Evolutionary conservation across 1,140 invertebrate species (phyloP).

Genomic region (Drosophila pachea): DNA sequence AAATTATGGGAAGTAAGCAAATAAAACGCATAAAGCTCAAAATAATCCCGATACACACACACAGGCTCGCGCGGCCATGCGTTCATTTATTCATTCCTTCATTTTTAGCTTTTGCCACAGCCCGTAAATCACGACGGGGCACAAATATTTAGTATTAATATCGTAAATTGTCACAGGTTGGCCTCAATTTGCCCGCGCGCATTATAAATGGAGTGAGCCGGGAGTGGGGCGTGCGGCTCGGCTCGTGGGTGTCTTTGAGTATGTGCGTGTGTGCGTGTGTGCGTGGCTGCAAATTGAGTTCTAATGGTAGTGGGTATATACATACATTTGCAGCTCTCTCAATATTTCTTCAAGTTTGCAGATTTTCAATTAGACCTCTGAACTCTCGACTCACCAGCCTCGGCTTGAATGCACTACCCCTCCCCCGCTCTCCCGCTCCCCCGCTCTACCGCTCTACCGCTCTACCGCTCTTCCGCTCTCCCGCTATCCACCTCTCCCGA

Average conservation of each 20-base stretch:
- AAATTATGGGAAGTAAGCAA: conserved; percentile 73
- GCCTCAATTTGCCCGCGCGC: conserved; percentile 69
- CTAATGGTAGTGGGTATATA: conserved; percentile 60
- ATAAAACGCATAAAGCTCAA: conserved; percentile 69
- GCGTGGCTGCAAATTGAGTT: conserved; percentile 68
- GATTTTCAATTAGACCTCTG: conserved; percentile 78
- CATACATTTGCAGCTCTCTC: conserved; percentile 46
- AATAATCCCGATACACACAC: conserved; percentile 53
- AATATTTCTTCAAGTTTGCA: conserved; percentile 74
- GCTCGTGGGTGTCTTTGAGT: conserved; percentile 59
- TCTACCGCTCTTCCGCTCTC: conserved; percentile 11
- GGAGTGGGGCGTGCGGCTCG: background rate
- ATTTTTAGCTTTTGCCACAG: conserved; percentile 15
- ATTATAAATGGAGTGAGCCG: conserved; percentile 54
- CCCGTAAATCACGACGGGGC: conserved; percentile 70
- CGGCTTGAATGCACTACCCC: conserved; percentile 15
- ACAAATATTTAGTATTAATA: conserved; percentile 78
- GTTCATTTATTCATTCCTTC: conserved; percentile 2
- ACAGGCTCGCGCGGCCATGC: no score
- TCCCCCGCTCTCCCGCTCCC: conserved; percentile 5
- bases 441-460: background rate
- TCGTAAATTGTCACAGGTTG: conserved; percentile 77
- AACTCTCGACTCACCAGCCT: conserved; percentile 48
- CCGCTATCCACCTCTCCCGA: conserved; percentile 5
- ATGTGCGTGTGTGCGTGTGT: conserved; percentile 55